Conservation (phyloP, 2,888 invertebrate genomes). For the Holacanthella duospinosa region DNA sequence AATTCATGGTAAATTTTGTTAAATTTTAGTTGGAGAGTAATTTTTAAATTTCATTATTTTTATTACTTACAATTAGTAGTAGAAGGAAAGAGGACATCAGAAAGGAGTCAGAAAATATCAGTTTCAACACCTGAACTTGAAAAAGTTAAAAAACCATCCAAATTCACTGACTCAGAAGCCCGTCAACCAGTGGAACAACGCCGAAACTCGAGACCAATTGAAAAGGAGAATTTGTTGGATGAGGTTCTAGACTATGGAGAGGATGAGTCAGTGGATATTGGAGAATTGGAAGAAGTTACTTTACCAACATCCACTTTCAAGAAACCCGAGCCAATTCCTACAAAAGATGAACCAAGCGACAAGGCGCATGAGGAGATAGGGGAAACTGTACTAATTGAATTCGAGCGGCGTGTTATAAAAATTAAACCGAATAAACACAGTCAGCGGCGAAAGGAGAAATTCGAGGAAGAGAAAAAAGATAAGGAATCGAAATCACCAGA, state of each 20-base stretch:
- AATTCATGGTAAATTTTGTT: too few relatives aligned
- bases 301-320: too few relatives aligned
- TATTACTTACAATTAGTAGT: too few relatives aligned
- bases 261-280: constrained; percentile 35
- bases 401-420: neutral
- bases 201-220: neutral
- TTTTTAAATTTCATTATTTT: neutral
- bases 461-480: constrained; percentile 6
- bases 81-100: too few relatives aligned
- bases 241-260: constrained; percentile 36
- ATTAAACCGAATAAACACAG: neutral
- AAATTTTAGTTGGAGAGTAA: neutral
- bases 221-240: constrained; percentile 14
- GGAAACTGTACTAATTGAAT: neutral
- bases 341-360: neutral
- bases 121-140: neutral
- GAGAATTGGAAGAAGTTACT: constrained; percentile 22
- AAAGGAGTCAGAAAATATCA: too few relatives aligned
- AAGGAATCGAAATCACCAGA: neutral
- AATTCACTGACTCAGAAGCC: too few relatives aligned
- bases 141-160: neutral
- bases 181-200: too few relatives aligned
- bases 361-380: neutral
- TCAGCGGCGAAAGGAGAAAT: neutral
- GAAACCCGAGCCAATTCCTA: too few relatives aligned